These are phyloP conservation scores for Acipenser ruthenus DNA, from an alignment of 2,797 vertebrate genomes.

Conservation along the genomic window DNA sequence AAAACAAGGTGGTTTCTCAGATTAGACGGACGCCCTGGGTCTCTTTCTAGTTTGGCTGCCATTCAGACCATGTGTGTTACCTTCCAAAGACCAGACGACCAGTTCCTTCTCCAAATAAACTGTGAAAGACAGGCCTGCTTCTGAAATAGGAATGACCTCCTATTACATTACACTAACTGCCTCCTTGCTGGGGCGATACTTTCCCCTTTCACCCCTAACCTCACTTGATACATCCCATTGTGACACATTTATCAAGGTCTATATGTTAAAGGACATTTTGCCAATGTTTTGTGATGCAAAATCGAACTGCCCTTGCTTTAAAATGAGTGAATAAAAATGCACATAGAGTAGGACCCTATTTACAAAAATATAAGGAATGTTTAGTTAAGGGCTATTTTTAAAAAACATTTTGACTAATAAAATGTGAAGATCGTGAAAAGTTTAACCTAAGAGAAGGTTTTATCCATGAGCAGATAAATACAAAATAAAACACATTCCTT, in stretches of 20 bases:
- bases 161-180: not conserved
- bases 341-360: no score
- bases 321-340: no score
- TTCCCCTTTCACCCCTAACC: not conserved
- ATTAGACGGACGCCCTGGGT: not conserved
- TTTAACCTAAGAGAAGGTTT: no score
- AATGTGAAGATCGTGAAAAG: no score
- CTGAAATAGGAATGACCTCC: not conserved
- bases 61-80: not conserved
- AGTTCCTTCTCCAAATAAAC: not conserved
- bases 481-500: no score
- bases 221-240: not conserved
- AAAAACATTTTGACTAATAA: no score
- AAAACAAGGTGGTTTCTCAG: not conserved
- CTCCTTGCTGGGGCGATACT: not conserved
- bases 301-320: not conserved
- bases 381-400: no score
- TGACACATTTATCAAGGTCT: not conserved
- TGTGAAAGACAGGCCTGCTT: not conserved
- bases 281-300: not conserved
- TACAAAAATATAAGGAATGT: no score
- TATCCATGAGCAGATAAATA: no score
- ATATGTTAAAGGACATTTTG: not conserved
- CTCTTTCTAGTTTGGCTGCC: not conserved
- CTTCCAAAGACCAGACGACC: not conserved